Base-by-base conservation (phyloP, 2,797 vertebrate genomes). In the Sebastes miniatus region DNA sequence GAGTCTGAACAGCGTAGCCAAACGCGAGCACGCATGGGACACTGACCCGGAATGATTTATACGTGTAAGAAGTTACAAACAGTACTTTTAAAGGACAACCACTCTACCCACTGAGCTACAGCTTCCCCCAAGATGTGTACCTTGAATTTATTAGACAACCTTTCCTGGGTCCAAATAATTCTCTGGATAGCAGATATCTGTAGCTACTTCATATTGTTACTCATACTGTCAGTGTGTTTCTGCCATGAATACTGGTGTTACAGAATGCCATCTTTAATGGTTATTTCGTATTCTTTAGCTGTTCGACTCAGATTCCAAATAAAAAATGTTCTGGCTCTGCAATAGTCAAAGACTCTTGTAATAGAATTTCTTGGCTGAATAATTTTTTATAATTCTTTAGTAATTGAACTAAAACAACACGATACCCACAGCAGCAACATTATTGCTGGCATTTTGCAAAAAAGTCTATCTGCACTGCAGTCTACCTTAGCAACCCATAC, bases 141-240 rank as follows among this genome's bases (percentile, higher is more conserved):
- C 31, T 0, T 0, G 0, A 29, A 24, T 50, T n/a, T 5, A 50
- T 22, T 8, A 29, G 50, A 24, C 8, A 22, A 20, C 27, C 5
- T 36, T 1, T 68, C 6, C 8, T 10, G 5, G 4, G 11, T 67
- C 10, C 3, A 6, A 54, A 63, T 47, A 34, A 27, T 34, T 34
- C 3, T 58, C 25, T 32, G 25, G 6, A 47, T 25, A 14, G 54
- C 57, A n/a, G 9, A 13, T 13, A 13, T 31, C 12, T 22, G 1
- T 3, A 47, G 25, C n/a, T 12, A 1, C 4, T 16, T 47, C 6
- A 47, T 47, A 47, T 47, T 50, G 43, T 50, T 0, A 50, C 12
- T 73, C 13, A 8, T 13, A 9, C 6, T 61, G 13, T 31, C 12
- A 8, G 5, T 22, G 43, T 63, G 8, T 65, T 27, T 29, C 10